Evolutionary conservation across 2,113 vertebrate genomes (phyloP), one percentile per base, ranked within the genome.

Genomic region (Pionites leucogaster): DNA sequence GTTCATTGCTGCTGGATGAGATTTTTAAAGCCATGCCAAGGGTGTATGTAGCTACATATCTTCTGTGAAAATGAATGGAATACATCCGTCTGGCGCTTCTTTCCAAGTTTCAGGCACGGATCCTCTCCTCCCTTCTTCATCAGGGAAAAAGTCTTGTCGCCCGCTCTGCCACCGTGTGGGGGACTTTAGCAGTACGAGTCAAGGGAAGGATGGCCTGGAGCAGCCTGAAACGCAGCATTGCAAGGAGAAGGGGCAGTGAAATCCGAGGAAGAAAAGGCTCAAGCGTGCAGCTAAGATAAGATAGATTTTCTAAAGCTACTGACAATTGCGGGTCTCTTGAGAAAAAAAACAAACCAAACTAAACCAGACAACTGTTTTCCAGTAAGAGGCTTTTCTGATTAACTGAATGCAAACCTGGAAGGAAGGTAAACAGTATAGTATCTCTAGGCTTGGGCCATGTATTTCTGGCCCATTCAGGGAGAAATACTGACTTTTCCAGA

Each of bases 191-290:
- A 83, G 50, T 44, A 39, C 2, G 4, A 13, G 60, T n/a, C 19
- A 35, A 59, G 22, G 28, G 37, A 46, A 63, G 18, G 22, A 25
- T 37, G 44, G 19, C 27, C n/a, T 33, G 46, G 20, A 78, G 59
- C 24, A 25, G 41, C 20, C 47, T 0, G 0, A 24, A 86, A 67
- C 1, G 1, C 1, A 0, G 23, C 46, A 4, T 25, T 50, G 14
- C 33, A 46, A 41, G 29, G 55, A 68, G 52, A 2, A 28, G 6
- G n/a, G n/a, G 3, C 52, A 53, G 17, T 18, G 28, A 85, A 52
- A 33, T 37, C 7, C 1, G 0, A 63, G 29, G 33, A 84, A n/a
- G 52, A 72, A 72, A 72, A 82, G 27, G 23, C 35, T 82, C 29
- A 41, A 44, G 7, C 31, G 39, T 49, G 12, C 16, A 65, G 22